Evolutionary conservation across 2,113 vertebrate species (phyloP), one percentile per base, ranked within the genome.

Genomic region (Nannospalax galili): DNA sequence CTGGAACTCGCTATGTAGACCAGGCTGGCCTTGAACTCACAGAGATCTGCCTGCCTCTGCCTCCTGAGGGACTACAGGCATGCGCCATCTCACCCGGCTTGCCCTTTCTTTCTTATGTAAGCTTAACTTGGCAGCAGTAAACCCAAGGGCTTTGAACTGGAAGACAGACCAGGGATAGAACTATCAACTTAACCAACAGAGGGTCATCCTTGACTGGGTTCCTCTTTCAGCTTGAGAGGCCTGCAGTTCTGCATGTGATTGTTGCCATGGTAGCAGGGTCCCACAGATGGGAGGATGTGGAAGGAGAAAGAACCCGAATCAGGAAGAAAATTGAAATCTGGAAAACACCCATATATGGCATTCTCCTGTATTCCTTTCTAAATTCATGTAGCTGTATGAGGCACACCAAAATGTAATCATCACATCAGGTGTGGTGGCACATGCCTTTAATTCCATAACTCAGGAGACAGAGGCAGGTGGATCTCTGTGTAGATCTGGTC

Each of bases 351-450:
- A n/a, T 69, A 16, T 58, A 28, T n/a, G 24, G 7, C 7, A 69
- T 15, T 37, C 2, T 69, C 37, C 82, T 86, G 90, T 84, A 81
- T 90, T 87, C 73, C 7, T 90, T 52, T 91, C 56, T 81, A 80
- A 88, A 77, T 75, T 35, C 40, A 65, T 81, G 74, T 85, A 42
- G 80, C 72, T 88, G 37, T 84, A 92, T 92, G 73, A 95, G 48
- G 48, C 20, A 92, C 84, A 81, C 30, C 24, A 84, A 84, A 94
- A 81, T 32, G 7, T 85, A 82, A 75, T 58, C 62, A 90, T 45
- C 11, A 7, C 11, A 11, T 11, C 11, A 52, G 48, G 48, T 52
- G 11, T 52, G 48, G 48, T 52, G 48, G 48, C 48, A 52, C 48
- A 52, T 11, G 11, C 11, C 6, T 52, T 52, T 52, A 52, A 52